Percentiles rank a stretch among this genome's conserved stretches.
These are phyloP conservation scores for Camelus bactrianus DNA, from an alignment of 2,113 vertebrate genomes.

Conservation along the genomic window DNA sequence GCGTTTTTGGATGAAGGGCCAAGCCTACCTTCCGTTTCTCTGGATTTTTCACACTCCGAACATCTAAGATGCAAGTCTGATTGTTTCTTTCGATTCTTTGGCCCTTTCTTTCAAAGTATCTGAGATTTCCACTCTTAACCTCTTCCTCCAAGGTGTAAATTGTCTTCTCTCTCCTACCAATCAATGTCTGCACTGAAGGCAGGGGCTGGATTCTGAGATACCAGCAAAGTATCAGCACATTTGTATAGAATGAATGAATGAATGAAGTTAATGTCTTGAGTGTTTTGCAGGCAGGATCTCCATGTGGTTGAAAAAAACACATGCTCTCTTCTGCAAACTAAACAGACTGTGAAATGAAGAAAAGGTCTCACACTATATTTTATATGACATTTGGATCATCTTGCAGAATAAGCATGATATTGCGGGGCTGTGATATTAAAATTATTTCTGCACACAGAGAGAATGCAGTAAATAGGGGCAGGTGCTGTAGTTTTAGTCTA, in stretches of 20 bases:
- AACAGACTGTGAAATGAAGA: not conserved
- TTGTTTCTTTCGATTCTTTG: not conserved
- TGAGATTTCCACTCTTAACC: not conserved
- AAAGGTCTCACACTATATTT: not conserved
- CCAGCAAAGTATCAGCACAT: not conserved
- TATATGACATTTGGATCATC: not conserved
- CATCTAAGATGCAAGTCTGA: not conserved
- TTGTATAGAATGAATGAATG: not conserved
- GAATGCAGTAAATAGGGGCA: not conserved
- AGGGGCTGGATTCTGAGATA: not conserved
- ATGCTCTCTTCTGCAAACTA: not conserved
- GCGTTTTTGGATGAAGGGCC: not conserved
- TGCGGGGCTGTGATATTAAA: not conserved
- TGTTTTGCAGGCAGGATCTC: not conserved
- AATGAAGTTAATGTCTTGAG: not conserved
- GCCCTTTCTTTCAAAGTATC: not conserved
- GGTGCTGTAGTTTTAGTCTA: not conserved
- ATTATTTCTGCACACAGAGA: not conserved
- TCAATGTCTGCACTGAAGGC: accelerated
- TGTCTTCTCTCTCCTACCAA: not conserved
- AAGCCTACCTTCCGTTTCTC: not conserved
- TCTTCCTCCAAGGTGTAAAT: not conserved
- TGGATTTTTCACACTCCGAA: not conserved
- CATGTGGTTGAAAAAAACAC: not conserved
- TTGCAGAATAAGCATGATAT: not conserved